These are phyloP conservation scores for Sander lucioperca DNA, from an alignment of 2,113 vertebrate genomes.

Conservation along the genomic window DNA sequence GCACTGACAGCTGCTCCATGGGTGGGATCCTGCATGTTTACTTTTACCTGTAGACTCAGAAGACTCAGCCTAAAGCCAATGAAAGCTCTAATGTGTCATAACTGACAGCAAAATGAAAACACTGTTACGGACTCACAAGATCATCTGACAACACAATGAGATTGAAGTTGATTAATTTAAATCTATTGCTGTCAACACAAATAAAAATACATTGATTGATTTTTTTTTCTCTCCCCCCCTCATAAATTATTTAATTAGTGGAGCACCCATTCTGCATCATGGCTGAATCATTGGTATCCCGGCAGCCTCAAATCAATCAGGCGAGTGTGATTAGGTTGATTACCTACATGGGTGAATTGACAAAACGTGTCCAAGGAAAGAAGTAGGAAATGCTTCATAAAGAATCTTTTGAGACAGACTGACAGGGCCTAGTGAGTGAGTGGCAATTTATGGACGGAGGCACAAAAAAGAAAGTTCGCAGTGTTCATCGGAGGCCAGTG, in stretches of 20 bases:
- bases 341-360: slow-evolving; percentile 76
- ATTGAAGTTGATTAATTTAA: slow-evolving; percentile 38
- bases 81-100: slow-evolving; percentile 80
- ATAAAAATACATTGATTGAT: slow-evolving; percentile 20
- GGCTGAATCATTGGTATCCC: slow-evolving; percentile 32
- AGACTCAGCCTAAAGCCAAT: slow-evolving; percentile 74
- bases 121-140: slow-evolving; percentile 63
- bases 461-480: slow-evolving; percentile 83
- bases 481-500: slow-evolving; percentile 81
- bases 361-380: slow-evolving; percentile 68
- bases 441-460: slow-evolving; percentile 79
- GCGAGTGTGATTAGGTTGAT: slow-evolving; percentile 60
- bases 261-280: background rate
- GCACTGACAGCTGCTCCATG: slow-evolving; percentile 79
- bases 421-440: slow-evolving; percentile 77
- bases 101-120: slow-evolving; percentile 78
- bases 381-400: slow-evolving; percentile 73
- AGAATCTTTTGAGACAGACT: slow-evolving; percentile 76
- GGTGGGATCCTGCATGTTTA: slow-evolving; percentile 79
- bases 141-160: slow-evolving; percentile 54
- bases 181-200: slow-evolving; percentile 17
- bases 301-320: slow-evolving; percentile 55
- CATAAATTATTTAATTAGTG: slow-evolving; percentile 45
- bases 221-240: background rate
- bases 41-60: slow-evolving; percentile 80